These are phyloP conservation scores for Hemichromis elongatus DNA, from an alignment of 2,113 vertebrate species.

Conservation along the genomic window DNA sequence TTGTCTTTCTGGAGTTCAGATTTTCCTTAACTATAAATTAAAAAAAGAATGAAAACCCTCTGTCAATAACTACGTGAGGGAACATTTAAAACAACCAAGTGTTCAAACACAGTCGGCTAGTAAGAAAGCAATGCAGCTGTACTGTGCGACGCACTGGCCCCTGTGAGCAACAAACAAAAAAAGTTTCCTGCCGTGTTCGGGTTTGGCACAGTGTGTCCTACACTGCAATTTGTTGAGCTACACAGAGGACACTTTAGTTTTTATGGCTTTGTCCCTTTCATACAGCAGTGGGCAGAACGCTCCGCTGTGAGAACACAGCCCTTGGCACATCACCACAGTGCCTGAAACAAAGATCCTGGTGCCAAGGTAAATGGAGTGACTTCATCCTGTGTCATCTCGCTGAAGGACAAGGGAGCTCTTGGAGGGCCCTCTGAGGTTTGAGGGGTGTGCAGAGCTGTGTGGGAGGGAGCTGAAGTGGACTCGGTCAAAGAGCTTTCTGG, in stretches of 20 bases:
- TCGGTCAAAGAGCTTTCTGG: neutral
- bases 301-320: conserved; percentile 31
- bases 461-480: neutral
- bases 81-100: neutral
- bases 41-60: too few relatives aligned
- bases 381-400: conserved; percentile 56
- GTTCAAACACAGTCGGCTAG: neutral
- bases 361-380: conserved; percentile 56
- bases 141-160: neutral
- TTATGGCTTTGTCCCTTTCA: conserved; percentile 12
- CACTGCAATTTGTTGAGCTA: neutral
- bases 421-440: neutral
- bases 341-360: conserved; percentile 22
- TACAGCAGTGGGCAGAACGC: neutral
- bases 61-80: neutral
- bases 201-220: neutral
- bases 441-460: neutral
- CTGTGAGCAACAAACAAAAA: neutral
- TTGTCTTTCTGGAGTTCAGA: neutral
- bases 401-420: conserved; percentile 35
- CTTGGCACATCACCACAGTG: conserved; percentile 23
- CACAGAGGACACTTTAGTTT: conserved; percentile 17
- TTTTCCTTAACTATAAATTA: neutral
- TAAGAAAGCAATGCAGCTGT: neutral
- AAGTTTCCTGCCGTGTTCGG: neutral